Percentiles rank a stretch among this genome's conserved stretches.
These are phyloP conservation scores for Nixonia krombeini DNA, from an alignment of 1,140 invertebrate genomes.

Conservation along the genomic window DNA sequence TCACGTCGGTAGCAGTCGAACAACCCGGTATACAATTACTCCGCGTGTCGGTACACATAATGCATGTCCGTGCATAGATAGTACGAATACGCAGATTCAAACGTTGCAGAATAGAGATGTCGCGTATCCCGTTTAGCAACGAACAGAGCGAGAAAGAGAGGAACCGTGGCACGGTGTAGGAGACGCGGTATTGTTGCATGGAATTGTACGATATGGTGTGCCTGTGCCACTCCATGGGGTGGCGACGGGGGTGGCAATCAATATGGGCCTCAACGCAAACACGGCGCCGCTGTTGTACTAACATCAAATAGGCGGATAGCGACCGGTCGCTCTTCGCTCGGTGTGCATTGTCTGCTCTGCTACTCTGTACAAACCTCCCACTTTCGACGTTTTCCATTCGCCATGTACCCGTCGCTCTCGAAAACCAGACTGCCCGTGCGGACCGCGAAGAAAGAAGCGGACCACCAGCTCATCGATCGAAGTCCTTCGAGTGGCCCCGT, in stretches of 20 bases:
- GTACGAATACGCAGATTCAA: too few species aligned
- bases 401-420: constrained; percentile 8
- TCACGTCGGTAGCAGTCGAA: constrained; percentile 58
- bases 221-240: constrained; percentile 53
- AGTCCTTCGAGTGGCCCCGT: too few species aligned
- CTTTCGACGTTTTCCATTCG: constrained; percentile 62
- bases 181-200: constrained; percentile 41
- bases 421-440: neutral
- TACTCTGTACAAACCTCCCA: constrained; percentile 62
- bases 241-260: constrained; percentile 71
- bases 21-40: constrained; percentile 48
- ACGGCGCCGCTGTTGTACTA: constrained; percentile 71
- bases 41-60: constrained; percentile 44
- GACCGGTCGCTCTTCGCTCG: constrained; percentile 62
- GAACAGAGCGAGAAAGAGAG: constrained; percentile 25
- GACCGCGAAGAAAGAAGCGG: neutral
- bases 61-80: constrained; percentile 42
- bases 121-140: too few species aligned
- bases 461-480: constrained; percentile 5
- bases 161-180: constrained; percentile 25
- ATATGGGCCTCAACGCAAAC: constrained; percentile 73
- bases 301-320: constrained; percentile 73
- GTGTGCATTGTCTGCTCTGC: constrained; percentile 59
- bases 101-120: too few species aligned
- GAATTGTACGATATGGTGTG: constrained; percentile 63